phyloP scores from a whole-genome alignment of 2,888 invertebrate genomes.

The Harpalus rufipes region DNA sequence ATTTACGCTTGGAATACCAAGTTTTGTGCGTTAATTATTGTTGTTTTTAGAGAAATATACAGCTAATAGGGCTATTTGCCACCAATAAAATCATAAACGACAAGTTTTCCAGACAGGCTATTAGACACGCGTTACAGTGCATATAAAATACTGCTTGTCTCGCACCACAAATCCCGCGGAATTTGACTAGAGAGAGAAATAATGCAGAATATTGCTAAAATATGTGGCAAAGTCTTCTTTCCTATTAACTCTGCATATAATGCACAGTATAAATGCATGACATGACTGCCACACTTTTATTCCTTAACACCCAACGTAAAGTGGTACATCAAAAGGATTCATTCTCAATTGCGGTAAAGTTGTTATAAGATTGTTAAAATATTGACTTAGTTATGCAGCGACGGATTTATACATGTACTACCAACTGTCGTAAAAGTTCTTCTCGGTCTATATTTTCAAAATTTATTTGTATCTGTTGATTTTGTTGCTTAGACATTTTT shows the following conservation, averaged over 20 bases:
- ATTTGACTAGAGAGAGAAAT: constrained; percentile 18
- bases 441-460: no score
- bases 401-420: no score
- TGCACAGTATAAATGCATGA: constrained; percentile 52
- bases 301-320: constrained; percentile 2
- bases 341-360: background rate
- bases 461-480: no score
- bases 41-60: no score
- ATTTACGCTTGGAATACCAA: no score
- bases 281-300: constrained; percentile 34
- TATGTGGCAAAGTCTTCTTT: constrained; percentile 22
- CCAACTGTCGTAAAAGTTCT: no score
- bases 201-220: constrained; percentile 41
- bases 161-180: constrained; percentile 19
- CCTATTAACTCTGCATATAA: constrained; percentile 42
- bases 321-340: background rate
- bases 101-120: background rate
- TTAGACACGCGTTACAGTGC: constrained; percentile 20
- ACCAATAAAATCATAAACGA: background rate
- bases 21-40: no score
- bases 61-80: no score
- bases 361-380: background rate
- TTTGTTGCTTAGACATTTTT: no score
- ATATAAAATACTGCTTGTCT: constrained; percentile 28
- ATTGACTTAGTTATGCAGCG: background rate